Conservation (phyloP, 2,797 vertebrate genomes). For the Mus caroli region DNA sequence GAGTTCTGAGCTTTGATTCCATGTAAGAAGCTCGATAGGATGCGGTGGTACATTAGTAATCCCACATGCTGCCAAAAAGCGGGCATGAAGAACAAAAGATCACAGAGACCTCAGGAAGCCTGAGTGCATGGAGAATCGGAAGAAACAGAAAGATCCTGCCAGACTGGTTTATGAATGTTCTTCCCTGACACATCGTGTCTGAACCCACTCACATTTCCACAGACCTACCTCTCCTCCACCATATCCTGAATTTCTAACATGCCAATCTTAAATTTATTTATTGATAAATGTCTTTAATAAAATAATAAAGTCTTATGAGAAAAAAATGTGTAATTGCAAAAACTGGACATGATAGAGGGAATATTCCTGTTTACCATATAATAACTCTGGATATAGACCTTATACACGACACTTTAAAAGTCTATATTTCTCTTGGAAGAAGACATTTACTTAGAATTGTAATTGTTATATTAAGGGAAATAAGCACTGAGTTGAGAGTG, state of each 20-base stretch:
- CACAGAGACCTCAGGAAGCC: background rate
- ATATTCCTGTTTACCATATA: background rate
- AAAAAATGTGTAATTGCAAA: background rate
- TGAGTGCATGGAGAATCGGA: background rate
- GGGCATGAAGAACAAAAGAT: no score
- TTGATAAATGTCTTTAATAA: background rate
- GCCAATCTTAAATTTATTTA: background rate
- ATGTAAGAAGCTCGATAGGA: background rate
- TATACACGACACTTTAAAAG: background rate
- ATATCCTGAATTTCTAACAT: background rate
- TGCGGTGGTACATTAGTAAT: no score
- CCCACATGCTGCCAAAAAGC: no score
- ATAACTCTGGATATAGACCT: background rate
- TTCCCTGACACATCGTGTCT: background rate
- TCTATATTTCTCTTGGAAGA: background rate
- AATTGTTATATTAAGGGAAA: background rate
- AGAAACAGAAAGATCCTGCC: background rate
- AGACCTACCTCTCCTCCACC: no score
- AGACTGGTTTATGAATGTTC: background rate
- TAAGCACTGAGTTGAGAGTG: background rate
- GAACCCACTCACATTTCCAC: no score
- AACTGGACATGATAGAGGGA: background rate
- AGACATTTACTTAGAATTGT: background rate
- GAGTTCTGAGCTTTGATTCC: background rate
- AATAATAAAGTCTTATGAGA: background rate